Conservation (phyloP, 2,113 vertebrate genomes). For the Dascyllus trimaculatus region DNA sequence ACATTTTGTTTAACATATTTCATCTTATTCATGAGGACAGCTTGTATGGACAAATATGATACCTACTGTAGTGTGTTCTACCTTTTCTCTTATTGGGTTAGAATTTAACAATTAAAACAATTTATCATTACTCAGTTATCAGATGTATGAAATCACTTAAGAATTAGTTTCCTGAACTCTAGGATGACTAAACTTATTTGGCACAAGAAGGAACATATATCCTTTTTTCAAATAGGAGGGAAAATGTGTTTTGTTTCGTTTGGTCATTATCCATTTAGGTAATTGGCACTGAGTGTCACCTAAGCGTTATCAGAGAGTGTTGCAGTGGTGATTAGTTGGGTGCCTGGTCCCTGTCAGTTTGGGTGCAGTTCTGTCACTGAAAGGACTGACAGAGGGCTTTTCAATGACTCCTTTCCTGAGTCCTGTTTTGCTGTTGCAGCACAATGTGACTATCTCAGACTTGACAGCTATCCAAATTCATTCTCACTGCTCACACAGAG, state of each 20-base stretch:
- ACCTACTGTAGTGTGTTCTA: neutral
- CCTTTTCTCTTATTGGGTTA: too few species aligned
- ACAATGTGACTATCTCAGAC: conserved; percentile 77
- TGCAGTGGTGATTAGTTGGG: conserved; percentile 52
- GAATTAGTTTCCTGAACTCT: neutral
- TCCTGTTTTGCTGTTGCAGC: conserved; percentile 68
- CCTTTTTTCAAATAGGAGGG: neutral
- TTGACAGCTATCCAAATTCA: conserved; percentile 82
- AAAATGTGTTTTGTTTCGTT: neutral
- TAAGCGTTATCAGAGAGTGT: conserved; percentile 60
- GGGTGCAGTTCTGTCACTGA: conserved; percentile 39
- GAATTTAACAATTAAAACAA: neutral
- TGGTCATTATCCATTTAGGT: conserved; percentile 16
- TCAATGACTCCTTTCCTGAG: conserved; percentile 33
- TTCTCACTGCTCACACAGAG: conserved; percentile 62
- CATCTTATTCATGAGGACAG: neutral
- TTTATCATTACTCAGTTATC: neutral
- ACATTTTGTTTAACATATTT: neutral
- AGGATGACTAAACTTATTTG: neutral
- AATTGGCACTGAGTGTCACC: conserved; percentile 51
- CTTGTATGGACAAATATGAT: neutral
- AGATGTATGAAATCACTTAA: neutral
- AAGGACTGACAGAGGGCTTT: conserved; percentile 68
- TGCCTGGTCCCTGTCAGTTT: conserved; percentile 40
- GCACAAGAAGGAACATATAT: neutral